Evolutionary conservation across 2,113 vertebrate genomes (phyloP), one percentile per base, ranked within the genome.

Genomic region (Tyto alba): DNA sequence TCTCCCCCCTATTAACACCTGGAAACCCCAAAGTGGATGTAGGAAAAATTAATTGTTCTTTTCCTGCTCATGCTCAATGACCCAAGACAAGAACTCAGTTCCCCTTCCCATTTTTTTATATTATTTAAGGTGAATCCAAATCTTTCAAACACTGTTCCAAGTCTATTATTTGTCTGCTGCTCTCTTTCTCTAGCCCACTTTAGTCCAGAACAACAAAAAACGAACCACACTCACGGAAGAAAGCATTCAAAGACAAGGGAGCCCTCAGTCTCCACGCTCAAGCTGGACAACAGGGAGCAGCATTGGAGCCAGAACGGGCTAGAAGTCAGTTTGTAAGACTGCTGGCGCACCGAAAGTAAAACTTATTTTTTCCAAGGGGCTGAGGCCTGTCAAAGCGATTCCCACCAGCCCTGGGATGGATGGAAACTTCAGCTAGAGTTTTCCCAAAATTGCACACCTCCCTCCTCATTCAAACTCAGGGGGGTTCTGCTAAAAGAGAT

Each of bases 401-500:
- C 66, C 81, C 38, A 93, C 12, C 25, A 88, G 20, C 30, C 34
- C 43, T 43, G 69, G 30, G 43, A 74, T 57, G 43, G 32, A 60
- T 56, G 40, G 80, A 75, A 85, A 71, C 21, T 69, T 75, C 69
- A 68, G 48, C n/a, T 60, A 68, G 75, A 83, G 41, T 4, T 38
- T 22, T n/a, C 43, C 45, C 48, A 56, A 78, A 71, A 62, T 4
- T 0, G 0, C 41, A 45, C 0, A 0, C 4, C 57, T 85, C 45
- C n/a, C 26, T 72, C 23, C 20, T 64, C 60, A 56, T 4, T 36
- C 77, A 89, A 13, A 69, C 16, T n/a, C 2, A 0, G 36, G 27
- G 52, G 14, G 48, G 3, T 43, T 63, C 23, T 53, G 34, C 45
- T 73, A 16, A 47, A 68, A 57, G 17, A 53, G 34, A 80, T 52